Conservation (phyloP, 2,888 invertebrate species). For the Plagodis dolabraria region DNA sequence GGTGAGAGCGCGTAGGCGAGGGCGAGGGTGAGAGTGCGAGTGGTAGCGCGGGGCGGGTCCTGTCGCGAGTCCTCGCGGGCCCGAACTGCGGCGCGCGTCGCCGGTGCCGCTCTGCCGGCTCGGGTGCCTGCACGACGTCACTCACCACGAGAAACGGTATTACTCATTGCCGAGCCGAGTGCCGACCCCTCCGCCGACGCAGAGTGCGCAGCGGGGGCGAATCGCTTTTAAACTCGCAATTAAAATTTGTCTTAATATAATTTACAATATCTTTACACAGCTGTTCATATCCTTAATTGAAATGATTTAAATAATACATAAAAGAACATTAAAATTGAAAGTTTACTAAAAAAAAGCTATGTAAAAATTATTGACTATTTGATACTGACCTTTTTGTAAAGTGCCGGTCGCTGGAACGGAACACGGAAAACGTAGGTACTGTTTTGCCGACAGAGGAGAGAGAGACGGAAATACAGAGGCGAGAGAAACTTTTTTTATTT, state of each 20-base stretch:
- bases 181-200: conserved; percentile 44
- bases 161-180: conserved; percentile 73
- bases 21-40: conserved; percentile 44
- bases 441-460: conserved; percentile 59
- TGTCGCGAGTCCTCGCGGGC: conserved; percentile 70
- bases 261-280: neutral
- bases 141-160: conserved; percentile 77
- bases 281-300: neutral
- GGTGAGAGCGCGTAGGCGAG: conserved; percentile 53
- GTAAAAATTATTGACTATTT: conserved; percentile 66
- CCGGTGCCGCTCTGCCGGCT: conserved; percentile 42
- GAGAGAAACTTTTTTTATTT: neutral
- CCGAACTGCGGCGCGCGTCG: conserved; percentile 66
- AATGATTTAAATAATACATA: too few species aligned
- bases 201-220: conserved; percentile 53
- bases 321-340: too few species aligned
- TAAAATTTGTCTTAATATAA: conserved; percentile 19
- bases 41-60: conserved; percentile 58
- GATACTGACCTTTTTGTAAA: conserved; percentile 45
- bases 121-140: conserved; percentile 70
- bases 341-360: conserved; percentile 8
- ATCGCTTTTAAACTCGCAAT: conserved; percentile 17
- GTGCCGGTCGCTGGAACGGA: conserved; percentile 24
- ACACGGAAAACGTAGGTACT: conserved; percentile 38
- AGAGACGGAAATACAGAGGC: too few species aligned